These are phyloP conservation scores for Marasmarcha lunaedactyla DNA, from an alignment of 2,888 invertebrate genomes.

Conservation along the genomic window DNA sequence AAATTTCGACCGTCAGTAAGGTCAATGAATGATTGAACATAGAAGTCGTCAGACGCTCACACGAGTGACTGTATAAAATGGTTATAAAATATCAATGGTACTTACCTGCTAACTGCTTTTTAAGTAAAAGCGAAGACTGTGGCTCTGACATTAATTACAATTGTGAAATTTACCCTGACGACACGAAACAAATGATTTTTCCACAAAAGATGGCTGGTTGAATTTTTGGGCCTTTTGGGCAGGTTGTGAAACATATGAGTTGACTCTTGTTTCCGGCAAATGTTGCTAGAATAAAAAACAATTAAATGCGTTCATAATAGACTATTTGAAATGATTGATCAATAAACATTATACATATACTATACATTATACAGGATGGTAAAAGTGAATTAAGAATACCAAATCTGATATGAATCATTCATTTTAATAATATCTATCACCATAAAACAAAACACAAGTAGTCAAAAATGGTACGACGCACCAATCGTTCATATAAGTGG, in stretches of 20 bases:
- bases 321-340: conserved; percentile 1
- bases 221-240: conserved; percentile 37
- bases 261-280: conserved; percentile 56
- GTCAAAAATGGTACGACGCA: too few relatives aligned
- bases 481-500: too few relatives aligned
- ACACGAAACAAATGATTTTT: conserved; percentile 79
- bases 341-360: too few relatives aligned
- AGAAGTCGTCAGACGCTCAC: conserved; percentile 45
- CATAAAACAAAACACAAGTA: too few relatives aligned
- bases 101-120: conserved; percentile 96
- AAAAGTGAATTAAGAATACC: too few relatives aligned
- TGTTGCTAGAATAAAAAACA: conserved; percentile 29
- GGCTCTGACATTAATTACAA: conserved; percentile 94
- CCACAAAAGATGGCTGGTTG: conserved; percentile 81
- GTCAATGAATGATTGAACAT: conserved; percentile 63
- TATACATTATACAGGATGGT: too few relatives aligned
- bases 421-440: too few relatives aligned
- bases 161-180: conserved; percentile 80
- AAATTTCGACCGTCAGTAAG: conserved; percentile 59
- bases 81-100: conserved; percentile 25
- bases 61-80: conserved; percentile 29
- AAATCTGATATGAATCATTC: too few relatives aligned
- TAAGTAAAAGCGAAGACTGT: conserved; percentile 94
- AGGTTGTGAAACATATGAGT: conserved; percentile 69
- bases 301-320: not conserved